Conservation (phyloP, 2,113 vertebrate genomes). For the Erinaceus europaeus region DNA sequence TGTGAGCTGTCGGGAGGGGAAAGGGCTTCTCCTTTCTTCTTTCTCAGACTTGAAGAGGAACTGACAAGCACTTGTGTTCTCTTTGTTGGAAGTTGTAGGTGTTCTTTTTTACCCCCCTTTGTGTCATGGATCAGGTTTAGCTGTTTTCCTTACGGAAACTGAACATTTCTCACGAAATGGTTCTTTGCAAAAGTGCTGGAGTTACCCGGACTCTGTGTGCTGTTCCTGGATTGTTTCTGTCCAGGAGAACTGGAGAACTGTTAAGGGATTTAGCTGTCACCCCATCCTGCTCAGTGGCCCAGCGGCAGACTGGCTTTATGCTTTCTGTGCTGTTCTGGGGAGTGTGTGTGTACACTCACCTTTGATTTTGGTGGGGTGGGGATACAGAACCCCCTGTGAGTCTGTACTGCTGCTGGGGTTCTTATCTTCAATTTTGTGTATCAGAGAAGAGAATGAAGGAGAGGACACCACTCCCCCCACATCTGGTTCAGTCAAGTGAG, state of each 20-base stretch:
- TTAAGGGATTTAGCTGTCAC: neutral
- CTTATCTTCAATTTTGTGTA: neutral
- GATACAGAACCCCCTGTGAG: neutral
- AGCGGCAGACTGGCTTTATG: too few species aligned
- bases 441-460: neutral
- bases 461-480: neutral
- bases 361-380: too few species aligned
- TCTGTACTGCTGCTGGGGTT: neutral
- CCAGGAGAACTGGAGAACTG: neutral
- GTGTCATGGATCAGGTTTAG: too few species aligned
- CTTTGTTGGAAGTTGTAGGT: constrained; percentile 11
- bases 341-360: too few species aligned
- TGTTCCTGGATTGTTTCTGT: neutral
- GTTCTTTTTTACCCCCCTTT: constrained; percentile 2
- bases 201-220: neutral
- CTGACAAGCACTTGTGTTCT: constrained; percentile 31
- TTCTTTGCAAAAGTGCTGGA: neutral
- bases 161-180: constrained; percentile 34
- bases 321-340: too few species aligned
- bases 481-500: neutral
- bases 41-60: constrained; percentile 29
- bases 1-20: constrained; percentile 26
- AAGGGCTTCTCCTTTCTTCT: constrained; percentile 28
- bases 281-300: neutral
- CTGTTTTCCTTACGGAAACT: constrained; percentile 38